Conservation (phyloP, 1,140 invertebrate genomes). For the Habropoda laboriosa region DNA sequence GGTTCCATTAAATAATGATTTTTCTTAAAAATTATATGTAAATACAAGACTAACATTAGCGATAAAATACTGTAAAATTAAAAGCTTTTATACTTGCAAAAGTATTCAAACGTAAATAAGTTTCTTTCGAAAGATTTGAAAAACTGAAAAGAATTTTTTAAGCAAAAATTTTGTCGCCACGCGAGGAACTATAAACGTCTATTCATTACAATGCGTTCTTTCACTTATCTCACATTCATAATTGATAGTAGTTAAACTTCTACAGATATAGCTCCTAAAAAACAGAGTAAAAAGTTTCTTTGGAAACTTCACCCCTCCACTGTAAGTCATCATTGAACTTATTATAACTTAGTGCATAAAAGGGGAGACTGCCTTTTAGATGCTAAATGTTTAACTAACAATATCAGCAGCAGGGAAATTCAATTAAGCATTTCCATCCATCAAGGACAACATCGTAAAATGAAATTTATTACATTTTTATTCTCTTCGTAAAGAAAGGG, state of each 20-base stretch:
- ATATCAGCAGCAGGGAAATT: not conserved
- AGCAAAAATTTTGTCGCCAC: too few relatives aligned
- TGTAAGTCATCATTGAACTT: not conserved
- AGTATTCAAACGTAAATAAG: too few relatives aligned
- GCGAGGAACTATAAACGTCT: too few relatives aligned
- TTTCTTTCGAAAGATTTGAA: too few relatives aligned
- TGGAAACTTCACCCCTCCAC: not conserved
- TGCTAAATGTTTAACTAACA: conserved; percentile 9
- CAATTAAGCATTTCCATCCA: not conserved
- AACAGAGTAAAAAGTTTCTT: conserved; percentile 3
- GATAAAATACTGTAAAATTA: too few relatives aligned
- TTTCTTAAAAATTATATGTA: too few relatives aligned
- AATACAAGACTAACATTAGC: too few relatives aligned
- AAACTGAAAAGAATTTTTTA: too few relatives aligned
- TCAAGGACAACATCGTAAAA: not conserved
- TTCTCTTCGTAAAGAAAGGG: not conserved
- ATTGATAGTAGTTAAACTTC: conserved; percentile 10
- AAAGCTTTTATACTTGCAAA: too few relatives aligned
- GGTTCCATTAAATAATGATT: too few relatives aligned
- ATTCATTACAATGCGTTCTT: not conserved
- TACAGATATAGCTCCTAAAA: not conserved
- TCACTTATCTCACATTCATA: not conserved
- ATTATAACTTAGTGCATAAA: not conserved
- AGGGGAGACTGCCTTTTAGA: not conserved
- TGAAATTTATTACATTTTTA: not conserved